Evolutionary conservation across 2,113 vertebrate genomes (phyloP).

Genomic region (Alosa alosa): DNA sequence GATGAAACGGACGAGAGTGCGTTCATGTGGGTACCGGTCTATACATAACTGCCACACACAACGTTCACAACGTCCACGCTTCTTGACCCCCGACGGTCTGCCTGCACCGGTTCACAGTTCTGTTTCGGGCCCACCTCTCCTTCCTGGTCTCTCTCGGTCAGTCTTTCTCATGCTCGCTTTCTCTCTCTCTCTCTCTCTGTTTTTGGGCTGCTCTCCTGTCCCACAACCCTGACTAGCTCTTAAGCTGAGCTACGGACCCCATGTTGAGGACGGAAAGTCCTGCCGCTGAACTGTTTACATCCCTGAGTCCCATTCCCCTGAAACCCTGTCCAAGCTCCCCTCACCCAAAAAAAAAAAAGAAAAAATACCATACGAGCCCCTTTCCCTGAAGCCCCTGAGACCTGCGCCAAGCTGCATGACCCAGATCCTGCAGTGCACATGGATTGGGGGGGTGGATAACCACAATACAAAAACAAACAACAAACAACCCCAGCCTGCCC

Average conservation of each 20-base stretch:
- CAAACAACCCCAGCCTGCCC: slow-evolving; percentile 44
- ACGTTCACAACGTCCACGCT: background rate
- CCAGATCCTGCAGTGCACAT: slow-evolving; percentile 41
- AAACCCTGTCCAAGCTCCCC: slow-evolving; percentile 30
- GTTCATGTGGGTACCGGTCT: background rate
- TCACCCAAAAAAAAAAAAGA: background rate
- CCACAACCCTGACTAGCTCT: slow-evolving; percentile 27
- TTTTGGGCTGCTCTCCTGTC: slow-evolving; percentile 22
- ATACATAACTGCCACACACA: slow-evolving; percentile 1
- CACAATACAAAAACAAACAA: background rate
- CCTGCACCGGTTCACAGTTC: background rate
- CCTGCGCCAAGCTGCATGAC: slow-evolving; percentile 42
- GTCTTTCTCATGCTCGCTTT: background rate
- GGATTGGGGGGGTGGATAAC: slow-evolving; percentile 22
- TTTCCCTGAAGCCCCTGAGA: background rate
- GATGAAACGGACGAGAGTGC: background rate
- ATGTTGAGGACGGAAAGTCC: slow-evolving; percentile 20
- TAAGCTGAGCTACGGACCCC: background rate
- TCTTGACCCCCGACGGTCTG: background rate
- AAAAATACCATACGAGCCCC: background rate
- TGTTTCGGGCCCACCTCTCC: background rate
- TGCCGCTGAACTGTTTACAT: slow-evolving; percentile 63
- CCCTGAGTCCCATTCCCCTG: slow-evolving; percentile 17
- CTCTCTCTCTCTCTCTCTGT: slow-evolving; percentile 21
- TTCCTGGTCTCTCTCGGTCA: background rate